Base-by-base conservation (phyloP, 2,888 invertebrate genomes). In the Eudemis profundana region DNA sequence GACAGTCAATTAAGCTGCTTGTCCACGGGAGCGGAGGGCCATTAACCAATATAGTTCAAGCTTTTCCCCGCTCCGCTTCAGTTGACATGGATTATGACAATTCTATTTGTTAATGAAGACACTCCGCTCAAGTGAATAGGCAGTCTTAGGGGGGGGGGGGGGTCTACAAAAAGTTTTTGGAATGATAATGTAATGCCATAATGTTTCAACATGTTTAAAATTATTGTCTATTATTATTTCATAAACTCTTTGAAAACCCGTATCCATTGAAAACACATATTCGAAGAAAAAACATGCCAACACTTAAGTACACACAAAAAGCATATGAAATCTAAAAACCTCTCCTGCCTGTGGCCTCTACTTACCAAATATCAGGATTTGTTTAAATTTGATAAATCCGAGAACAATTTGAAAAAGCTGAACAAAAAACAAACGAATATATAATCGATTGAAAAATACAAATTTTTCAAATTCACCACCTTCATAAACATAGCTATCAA, bases 361-460 rank as follows among this genome's bases (percentile, higher is more conserved):
- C 61, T 61, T 61, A 61, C 61, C 61, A 17, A 38, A 5, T 12
- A 46, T 17, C 50, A 36, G 19, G 36, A 51, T 29, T 49, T 38
- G 12, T n/a, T 23, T 5, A 53, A 33, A 23, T 36, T 23, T n/a
- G 44, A 56, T 17, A 38, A 23, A 27, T 46, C 44, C 36, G 8
- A 33, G 33, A 33, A 33, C 8, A n/a, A 29, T 27, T 36, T 3
- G 46, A 46, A 10, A 53, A 61, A 38, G 53, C 53, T 53, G 17
- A 44, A 53, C 53, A 53, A 27, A 54, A 44, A 61, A 51, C 23
- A 60, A 49, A 51, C 51, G 29, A 8, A 44, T n/a, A 42, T n/a
- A 27, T 44, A 19, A 33, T 36, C 14, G 21, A 19, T 38, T 36
- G n/a, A 15, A 17, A 38, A 21, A 12, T 44, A 27, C 7, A 3